phyloP scores from a whole-genome alignment of 2,888 invertebrate species.

The Yponomeuta sedellus region DNA sequence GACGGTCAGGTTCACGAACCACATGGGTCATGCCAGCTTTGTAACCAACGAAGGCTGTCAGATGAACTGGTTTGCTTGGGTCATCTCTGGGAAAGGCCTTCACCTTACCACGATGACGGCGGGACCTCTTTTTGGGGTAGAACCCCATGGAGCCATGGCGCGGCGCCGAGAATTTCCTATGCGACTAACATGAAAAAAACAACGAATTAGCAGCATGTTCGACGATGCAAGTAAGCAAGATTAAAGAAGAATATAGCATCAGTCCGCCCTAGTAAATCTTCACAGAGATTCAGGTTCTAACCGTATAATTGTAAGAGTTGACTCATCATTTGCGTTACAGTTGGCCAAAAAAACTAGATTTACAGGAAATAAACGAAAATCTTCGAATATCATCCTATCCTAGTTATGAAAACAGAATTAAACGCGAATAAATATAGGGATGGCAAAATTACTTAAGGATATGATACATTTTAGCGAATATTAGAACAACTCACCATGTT shows the following conservation, averaged over 20 bases:
- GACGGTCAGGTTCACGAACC: slow-evolving; percentile 98
- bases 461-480: background rate
- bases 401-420: no score
- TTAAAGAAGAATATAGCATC: slow-evolving; percentile 45
- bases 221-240: slow-evolving; percentile 8
- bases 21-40: slow-evolving; percentile 99
- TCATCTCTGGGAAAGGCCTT: slow-evolving; percentile 99
- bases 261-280: slow-evolving; percentile 88
- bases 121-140: slow-evolving; percentile 98
- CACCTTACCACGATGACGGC: slow-evolving; percentile 97
- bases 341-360: background rate
- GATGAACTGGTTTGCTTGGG: slow-evolving; percentile 94
- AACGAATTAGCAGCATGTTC: background rate
- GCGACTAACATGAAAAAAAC: slow-evolving; percentile 84
- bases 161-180: slow-evolving; percentile 99
- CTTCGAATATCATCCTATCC: background rate
- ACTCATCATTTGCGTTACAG: slow-evolving; percentile 76
- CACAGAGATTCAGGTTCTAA: slow-evolving; percentile 81
- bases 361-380: background rate
- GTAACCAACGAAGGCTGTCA: slow-evolving; percentile 98
- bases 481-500: slow-evolving; percentile 54
- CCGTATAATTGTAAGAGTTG: slow-evolving; percentile 78
- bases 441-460: background rate
- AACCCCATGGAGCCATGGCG: slow-evolving; percentile 99
- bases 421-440: background rate